Evolutionary conservation across 2,888 invertebrate genomes (phyloP).

Genomic region (Dryomyza anilis): DNA sequence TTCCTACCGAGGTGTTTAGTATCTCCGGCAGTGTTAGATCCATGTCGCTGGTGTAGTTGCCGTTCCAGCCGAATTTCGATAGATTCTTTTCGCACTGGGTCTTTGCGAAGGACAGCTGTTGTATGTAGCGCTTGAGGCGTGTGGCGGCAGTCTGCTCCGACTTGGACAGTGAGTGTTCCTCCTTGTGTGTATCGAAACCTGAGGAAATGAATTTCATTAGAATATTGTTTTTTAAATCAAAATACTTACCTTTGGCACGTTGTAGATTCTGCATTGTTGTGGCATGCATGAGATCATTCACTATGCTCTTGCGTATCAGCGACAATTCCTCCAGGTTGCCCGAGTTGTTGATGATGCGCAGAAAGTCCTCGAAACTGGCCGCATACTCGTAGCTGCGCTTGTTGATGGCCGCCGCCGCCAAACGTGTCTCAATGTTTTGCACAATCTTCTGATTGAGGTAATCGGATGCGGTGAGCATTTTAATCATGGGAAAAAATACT

Average conservation of each 20-base stretch:
- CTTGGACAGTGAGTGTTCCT: slow-evolving; percentile 66
- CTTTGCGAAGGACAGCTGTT: slow-evolving; percentile 80
- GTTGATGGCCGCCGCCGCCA: slow-evolving; percentile 78
- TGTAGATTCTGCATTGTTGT: slow-evolving; percentile 89
- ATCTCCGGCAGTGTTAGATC: slow-evolving; percentile 74
- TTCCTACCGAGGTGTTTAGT: slow-evolving; percentile 77
- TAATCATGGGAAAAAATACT: slow-evolving; percentile 78
- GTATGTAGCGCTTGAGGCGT: slow-evolving; percentile 83
- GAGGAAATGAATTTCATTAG: background rate
- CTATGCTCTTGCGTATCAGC: slow-evolving; percentile 82
- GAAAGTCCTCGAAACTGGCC: slow-evolving; percentile 87
- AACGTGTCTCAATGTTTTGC: slow-evolving; percentile 80
- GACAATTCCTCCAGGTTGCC: slow-evolving; percentile 82
- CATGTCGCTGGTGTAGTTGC: slow-evolving; percentile 66
- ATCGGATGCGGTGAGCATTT: slow-evolving; percentile 86
- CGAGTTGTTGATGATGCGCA: slow-evolving; percentile 81
- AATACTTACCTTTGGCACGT: slow-evolving; percentile 72
- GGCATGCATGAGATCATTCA: slow-evolving; percentile 92
- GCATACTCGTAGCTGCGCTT: slow-evolving; percentile 85
- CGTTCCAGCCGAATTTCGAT: slow-evolving; percentile 77
- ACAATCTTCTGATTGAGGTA: slow-evolving; percentile 88
- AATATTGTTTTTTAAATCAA: background rate
- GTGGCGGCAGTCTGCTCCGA: slow-evolving; percentile 81
- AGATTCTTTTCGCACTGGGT: slow-evolving; percentile 80
- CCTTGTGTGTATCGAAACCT: slow-evolving; percentile 58